Base-by-base conservation (phyloP, 2,888 invertebrate genomes). In the Sarcophaga subvicina region DNA sequence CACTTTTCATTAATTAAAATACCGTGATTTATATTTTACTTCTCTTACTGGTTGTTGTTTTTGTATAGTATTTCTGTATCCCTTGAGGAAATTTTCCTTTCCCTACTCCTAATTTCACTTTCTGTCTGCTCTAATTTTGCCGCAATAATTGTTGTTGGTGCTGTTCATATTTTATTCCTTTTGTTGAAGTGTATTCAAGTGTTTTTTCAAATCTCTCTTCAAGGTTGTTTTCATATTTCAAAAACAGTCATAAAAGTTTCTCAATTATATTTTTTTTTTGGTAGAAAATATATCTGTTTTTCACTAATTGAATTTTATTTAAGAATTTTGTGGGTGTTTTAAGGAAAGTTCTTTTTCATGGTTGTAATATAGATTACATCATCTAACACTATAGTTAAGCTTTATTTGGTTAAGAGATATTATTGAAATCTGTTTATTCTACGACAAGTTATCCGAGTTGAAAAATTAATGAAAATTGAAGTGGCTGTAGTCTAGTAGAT, bases 1-100 rank as follows among this genome's bases (percentile, higher is more conserved):
- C 54, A 54, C 12, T 54, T 54, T 54, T 17, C 14, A 86, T 86
- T 82, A 86, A 79, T 76, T 71, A 79, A 76, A 82, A 83, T 83
- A 71, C 82, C 66, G 79, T 76, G 86, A 80, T 83, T 83, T 79
- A 54, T 62, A 71, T 67, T 80, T 62, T 66, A 49, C 72, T 54
- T 54, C 10, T 54, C 1, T 14, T 54, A 17, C 17, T 54, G 8
- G 37, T 54, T 17, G 17, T 14, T 54, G 54, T 54, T 54, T 4
- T 54, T 54, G 4, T 17, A 14, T 54, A 49, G 49, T 49, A 37
- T 17, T 17, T 12, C 17, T 54, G 4, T 54, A 54, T 54, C 4
- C 5, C 54, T 54, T 54, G 54, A 17, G 54, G 54, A 10, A 54
- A 14, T 54, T 12, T 14, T 54, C 14, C 17, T 54, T 54, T 17